A percentile compares a stretch with the other conserved stretches of the same genome.
Conservation (phyloP, 1,140 invertebrate genomes). For the Brachionus paranguensis region DNA sequence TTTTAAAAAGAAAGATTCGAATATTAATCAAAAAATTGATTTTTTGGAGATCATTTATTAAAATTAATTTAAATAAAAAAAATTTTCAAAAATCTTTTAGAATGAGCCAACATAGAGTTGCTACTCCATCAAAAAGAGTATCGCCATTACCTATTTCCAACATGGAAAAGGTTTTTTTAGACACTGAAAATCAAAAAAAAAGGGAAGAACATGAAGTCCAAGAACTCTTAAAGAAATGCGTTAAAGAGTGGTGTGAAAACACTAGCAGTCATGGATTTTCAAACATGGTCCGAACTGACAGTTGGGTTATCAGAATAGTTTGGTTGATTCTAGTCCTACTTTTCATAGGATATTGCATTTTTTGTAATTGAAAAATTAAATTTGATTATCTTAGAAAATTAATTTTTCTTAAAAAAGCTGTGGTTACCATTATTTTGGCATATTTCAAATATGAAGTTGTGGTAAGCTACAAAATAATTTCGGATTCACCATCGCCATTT, state of each 20-base stretch:
- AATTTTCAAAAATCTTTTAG: not conserved
- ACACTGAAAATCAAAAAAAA: not conserved
- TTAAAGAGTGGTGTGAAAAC: constrained; percentile 35
- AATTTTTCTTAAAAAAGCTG: not conserved
- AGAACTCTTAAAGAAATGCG: not conserved
- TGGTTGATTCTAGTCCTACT: not conserved
- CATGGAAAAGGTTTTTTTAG: not conserved
- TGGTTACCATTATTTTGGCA: not conserved
- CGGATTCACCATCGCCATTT: not conserved
- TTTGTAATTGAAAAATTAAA: not conserved
- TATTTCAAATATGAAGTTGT: not conserved
- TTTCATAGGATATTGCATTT: constrained; percentile 26
- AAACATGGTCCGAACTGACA: constrained; percentile 27
- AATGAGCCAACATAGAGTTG: not conserved
- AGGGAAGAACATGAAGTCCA: not conserved
- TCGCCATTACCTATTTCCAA: not conserved
- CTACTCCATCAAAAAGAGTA: not conserved
- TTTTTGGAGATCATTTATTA: too few species aligned
- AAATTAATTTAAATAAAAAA: too few species aligned
- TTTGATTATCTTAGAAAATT: not conserved
- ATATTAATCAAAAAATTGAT: too few species aligned
- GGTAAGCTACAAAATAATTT: not conserved
- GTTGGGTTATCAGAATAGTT: constrained; percentile 5
- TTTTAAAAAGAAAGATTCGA: too few species aligned
- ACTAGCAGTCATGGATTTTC: constrained; percentile 21